Conservation (phyloP, 2,888 invertebrate species). For the Steinernema carpocapsae region DNA sequence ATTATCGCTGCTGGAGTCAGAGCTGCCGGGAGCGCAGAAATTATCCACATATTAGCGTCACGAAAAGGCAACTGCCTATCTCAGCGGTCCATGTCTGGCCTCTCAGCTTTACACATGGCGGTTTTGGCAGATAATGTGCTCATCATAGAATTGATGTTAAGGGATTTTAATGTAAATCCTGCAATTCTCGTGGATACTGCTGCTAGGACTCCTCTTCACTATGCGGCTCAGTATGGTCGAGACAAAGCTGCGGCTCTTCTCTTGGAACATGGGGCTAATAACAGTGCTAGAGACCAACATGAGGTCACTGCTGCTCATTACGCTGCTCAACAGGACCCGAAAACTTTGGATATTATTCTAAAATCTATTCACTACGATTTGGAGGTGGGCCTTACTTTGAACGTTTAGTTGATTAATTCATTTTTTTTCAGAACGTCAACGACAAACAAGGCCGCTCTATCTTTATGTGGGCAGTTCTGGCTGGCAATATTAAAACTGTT, state of each 20-base stretch:
- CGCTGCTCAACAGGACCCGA: conserved; percentile 56
- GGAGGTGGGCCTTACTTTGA: background rate
- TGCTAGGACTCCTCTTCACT: conserved; percentile 60
- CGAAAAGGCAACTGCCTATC: background rate
- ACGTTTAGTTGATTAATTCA: background rate
- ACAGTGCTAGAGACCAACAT: conserved; percentile 48
- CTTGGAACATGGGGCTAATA: conserved; percentile 50
- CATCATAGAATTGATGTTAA: conserved; percentile 52
- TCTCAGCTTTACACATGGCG: conserved; percentile 62
- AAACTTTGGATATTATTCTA: conserved; percentile 5
- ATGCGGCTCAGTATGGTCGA: conserved; percentile 52
- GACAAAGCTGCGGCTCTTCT: conserved; percentile 53
- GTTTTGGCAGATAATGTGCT: conserved; percentile 60
- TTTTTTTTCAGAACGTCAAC: conserved; percentile 55
- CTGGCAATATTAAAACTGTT: conserved; percentile 52
- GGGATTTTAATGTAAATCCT: conserved; percentile 39
- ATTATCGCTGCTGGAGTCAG: conserved; percentile 61
- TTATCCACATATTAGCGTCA: background rate
- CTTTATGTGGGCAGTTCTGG: conserved; percentile 67
- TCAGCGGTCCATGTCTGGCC: conserved; percentile 34
- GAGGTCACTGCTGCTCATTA: conserved; percentile 65
- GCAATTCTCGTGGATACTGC: conserved; percentile 52
- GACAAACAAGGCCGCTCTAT: conserved; percentile 62
- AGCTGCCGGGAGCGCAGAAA: background rate
- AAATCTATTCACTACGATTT: conserved; percentile 13